Base-by-base conservation (phyloP, 2,113 vertebrate genomes). In the Cyanistes caeruleus region DNA sequence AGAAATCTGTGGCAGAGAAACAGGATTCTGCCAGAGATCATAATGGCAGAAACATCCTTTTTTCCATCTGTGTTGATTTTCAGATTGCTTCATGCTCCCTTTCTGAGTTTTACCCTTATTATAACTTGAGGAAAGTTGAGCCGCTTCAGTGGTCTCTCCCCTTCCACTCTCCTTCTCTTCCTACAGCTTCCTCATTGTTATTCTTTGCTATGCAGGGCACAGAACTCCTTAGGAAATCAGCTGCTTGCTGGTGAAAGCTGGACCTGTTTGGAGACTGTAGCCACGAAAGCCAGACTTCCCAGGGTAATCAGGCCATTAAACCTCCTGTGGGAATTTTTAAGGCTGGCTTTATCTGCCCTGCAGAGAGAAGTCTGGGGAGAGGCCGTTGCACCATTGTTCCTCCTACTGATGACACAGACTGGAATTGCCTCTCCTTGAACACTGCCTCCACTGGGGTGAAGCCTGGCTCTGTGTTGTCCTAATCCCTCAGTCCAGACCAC, bases 401-500 rank as follows among this genome's bases (percentile, higher is more conserved):
- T 93, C 44, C 73, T n/a, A 27, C 31, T 67, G 80, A 63, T 81
- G 93, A 86, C 0, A 0, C 63, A 77, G 86, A 30, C 87, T 89
- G 43, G 64, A 89, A 84, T 89, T 84, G 59, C 89, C 80, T 37
- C 63, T 90, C 58, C 65, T 83, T 5, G 5, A 83, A 65, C 0
- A 2, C 44, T 80, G 51, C 33, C 41, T 59, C 37, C 4, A 0
- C 2, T 53, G 56, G 46, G 73, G 35, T 58, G 62, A 89, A 91
- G 60, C 69, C 79, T 11, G 1, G 43, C 56, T 87, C 78, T 87
- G 65, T 87, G 73, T 28, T 78, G 64, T 67, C 53, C 87, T 91
- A 56, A 93, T 75, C 69, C 84, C 37, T 94, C 55, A 73, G 74
- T 79, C 41, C 76, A 91, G 94, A 85, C 84, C 92, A 76, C 92